Percentiles rank a stretch among this genome's conserved stretches.
These are phyloP conservation scores for Gonatopus flavifemur DNA, from an alignment of 1,140 invertebrate genomes.

Conservation along the genomic window DNA sequence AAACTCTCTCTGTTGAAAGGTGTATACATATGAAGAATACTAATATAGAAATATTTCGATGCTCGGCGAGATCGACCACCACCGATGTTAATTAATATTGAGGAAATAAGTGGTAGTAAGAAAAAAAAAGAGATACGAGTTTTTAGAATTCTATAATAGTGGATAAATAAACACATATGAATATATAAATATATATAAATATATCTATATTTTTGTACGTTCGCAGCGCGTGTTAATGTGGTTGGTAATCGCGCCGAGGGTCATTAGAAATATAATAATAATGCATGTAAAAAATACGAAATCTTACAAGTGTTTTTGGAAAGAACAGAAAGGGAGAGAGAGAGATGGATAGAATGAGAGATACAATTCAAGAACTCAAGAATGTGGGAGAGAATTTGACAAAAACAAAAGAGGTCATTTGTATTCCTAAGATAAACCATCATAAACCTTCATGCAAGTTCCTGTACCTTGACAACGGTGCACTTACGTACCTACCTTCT, in stretches of 20 bases:
- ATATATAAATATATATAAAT: too few species aligned
- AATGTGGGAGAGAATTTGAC: slow-evolving; percentile 9
- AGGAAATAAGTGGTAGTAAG: slow-evolving; percentile 8
- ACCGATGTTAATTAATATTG: slow-evolving; percentile 18
- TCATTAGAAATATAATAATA: too few species aligned
- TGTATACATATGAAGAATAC: too few species aligned
- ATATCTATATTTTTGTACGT: slow-evolving; percentile 59
- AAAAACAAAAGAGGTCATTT: too few species aligned
- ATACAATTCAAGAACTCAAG: slow-evolving; percentile 10
- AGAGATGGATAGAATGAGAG: slow-evolving; percentile 10
- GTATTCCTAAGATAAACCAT: too few species aligned
- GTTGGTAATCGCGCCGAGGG: slow-evolving; percentile 37
- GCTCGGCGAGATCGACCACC: slow-evolving; percentile 22
- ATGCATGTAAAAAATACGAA: too few species aligned
- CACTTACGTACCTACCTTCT: too few species aligned
- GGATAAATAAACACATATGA: slow-evolving; percentile 53
- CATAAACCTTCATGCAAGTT: too few species aligned
- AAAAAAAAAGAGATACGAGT: slow-evolving; percentile 35
- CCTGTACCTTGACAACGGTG: too few species aligned
- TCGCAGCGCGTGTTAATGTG: slow-evolving; percentile 41
- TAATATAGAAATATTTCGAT: too few species aligned
- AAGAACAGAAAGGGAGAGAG: slow-evolving; percentile 15
- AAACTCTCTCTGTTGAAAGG: too few species aligned
- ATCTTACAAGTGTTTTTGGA: too few species aligned
- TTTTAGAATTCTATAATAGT: slow-evolving; percentile 52